Conservation (phyloP, 2,113 vertebrate genomes). For the Prunella himalayana region DNA sequence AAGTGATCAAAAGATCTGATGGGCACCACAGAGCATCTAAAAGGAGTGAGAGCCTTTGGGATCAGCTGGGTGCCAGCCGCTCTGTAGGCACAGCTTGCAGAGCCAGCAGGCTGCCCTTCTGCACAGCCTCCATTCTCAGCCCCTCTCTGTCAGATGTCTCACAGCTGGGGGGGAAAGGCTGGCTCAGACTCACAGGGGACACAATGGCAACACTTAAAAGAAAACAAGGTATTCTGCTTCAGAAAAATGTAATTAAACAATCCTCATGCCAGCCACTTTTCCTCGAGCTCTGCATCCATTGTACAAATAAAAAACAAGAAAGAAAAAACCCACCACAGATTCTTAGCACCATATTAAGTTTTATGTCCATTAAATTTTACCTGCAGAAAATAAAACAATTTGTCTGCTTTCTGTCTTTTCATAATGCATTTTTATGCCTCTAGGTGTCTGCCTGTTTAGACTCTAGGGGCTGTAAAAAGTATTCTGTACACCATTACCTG, state of each 20-base stretch:
- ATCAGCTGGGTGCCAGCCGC: background rate
- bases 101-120: background rate
- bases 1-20: background rate
- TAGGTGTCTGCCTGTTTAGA: conserved; percentile 41
- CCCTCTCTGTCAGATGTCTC: background rate
- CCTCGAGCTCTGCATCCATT: background rate
- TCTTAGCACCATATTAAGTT: conserved; percentile 44
- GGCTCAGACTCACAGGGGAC: background rate
- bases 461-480: conserved; percentile 40
- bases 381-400: conserved; percentile 52
- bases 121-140: background rate
- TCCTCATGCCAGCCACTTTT: background rate
- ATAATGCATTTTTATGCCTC: conserved; percentile 62
- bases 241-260: conserved; percentile 27
- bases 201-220: background rate
- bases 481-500: conserved; percentile 56
- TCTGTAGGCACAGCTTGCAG: background rate
- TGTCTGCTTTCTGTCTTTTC: conserved; percentile 56
- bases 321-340: background rate
- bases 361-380: conserved; percentile 60
- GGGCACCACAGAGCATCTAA: background rate
- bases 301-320: background rate
- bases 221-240: background rate
- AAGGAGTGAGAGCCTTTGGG: background rate
- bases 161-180: background rate